These are phyloP conservation scores for Gasterosteus nipponicus DNA, from an alignment of 2,113 vertebrate genomes.

Conservation along the genomic window DNA sequence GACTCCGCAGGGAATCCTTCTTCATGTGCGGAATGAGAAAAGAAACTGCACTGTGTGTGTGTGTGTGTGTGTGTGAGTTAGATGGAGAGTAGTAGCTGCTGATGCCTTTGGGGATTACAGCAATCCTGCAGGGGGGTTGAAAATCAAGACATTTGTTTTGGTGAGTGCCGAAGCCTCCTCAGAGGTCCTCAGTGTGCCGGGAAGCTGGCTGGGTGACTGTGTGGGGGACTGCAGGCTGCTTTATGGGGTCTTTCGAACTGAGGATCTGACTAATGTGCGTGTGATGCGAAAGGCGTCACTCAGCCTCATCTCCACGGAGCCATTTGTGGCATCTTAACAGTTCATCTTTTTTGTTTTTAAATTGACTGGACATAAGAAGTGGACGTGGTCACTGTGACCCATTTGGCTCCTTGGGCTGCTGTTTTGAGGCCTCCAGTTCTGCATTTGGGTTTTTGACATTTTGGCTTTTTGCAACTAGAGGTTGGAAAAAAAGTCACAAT, in stretches of 20 bases:
- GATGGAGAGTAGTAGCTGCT: slow-evolving; percentile 22
- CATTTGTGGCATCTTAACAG: not conserved
- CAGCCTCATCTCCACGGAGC: not conserved
- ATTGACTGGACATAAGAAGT: not conserved
- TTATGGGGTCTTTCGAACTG: not conserved
- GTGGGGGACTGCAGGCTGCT: not conserved
- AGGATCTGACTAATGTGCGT: not conserved
- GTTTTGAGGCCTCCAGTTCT: not conserved
- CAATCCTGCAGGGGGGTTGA: slow-evolving; percentile 12
- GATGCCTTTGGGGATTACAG: slow-evolving; percentile 41
- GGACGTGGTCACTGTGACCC: not conserved
- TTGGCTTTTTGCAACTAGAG: not conserved
- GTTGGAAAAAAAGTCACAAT: not conserved
- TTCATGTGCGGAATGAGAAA: slow-evolving; percentile 44
- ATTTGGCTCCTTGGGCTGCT: not conserved
- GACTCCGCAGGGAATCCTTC: slow-evolving; percentile 64
- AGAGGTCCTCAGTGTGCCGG: not conserved
- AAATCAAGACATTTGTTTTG: slow-evolving; percentile 52
- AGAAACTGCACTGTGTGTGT: slow-evolving; percentile 26
- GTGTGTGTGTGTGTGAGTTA: slow-evolving; percentile 17
- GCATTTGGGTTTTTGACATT: not conserved
- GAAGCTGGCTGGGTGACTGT: not conserved
- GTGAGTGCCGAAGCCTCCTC: slow-evolving; percentile 25
- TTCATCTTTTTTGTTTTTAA: not conserved
- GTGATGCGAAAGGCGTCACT: not conserved